Base-by-base conservation (phyloP, 2,797 vertebrate genomes). In the Sebastes matsubarae region DNA sequence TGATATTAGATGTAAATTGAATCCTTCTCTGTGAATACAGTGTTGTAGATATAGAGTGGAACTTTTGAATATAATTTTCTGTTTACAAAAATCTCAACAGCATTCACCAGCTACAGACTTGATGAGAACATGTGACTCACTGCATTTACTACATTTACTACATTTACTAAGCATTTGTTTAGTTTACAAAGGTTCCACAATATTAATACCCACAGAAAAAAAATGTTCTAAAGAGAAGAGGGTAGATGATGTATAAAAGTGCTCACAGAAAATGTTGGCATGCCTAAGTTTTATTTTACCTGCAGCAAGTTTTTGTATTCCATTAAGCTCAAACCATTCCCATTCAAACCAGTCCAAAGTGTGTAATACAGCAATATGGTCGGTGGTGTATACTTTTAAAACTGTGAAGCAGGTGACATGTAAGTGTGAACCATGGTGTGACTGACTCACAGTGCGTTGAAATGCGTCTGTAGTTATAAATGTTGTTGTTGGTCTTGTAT, bases 281-380 rank as follows among this genome's bases (percentile, higher is more conserved):
- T 84, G 18, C 5, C 3, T 77, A 24, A 0, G 5, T 67, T 88
- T 69, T 73, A 54, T 81, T 84, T 68, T 66, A 65, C 22, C 54
- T 72, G 27, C 38, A 68, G 14, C 55, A 22, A 1, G 6, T 65
- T 18, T 57, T 57, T 65, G 27, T 54, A 8, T 50, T 68, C 22
- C 27, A 60, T 59, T 36, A 58, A 77, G 46, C 38, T 86, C 18
- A 34, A 38, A 72, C 59, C 50, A 77, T 79, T 87, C 24, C 72
- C 57, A 72, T 78, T 61, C 22, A 80, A 81, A 83, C 61, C n/a
- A 79, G 79, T 83, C 87, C 85, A 90, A 92, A 90, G 87, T 88
- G 57, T 83, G 72, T 84, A 77, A 80, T 24, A 61, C 63, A 90
- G 92, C 91, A 93, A 94, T 92, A 93, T 87, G 12, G 80, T 75